Evolutionary conservation across 2,888 invertebrate genomes (phyloP).

Genomic region (Acronicta aceris): DNA sequence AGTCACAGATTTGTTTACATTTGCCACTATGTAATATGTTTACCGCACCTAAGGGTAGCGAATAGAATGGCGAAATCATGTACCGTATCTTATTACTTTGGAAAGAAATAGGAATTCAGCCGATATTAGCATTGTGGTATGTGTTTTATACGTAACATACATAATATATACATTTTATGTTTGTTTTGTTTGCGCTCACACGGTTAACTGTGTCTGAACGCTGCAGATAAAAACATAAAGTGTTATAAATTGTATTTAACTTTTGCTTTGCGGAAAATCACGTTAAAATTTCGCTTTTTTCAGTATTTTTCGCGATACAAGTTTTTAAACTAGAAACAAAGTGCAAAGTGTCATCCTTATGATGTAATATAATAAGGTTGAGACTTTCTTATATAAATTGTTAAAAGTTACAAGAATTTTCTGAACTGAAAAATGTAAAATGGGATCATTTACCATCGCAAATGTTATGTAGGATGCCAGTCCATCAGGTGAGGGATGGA

Average conservation of each 20-base stretch:
- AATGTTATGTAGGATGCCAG: too few relatives aligned
- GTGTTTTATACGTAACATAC: neutral
- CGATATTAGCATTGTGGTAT: constrained; percentile 18
- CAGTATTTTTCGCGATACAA: constrained; percentile 12
- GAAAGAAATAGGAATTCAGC: constrained; percentile 19
- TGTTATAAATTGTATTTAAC: constrained; percentile 25
- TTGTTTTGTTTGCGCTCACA: constrained; percentile 20
- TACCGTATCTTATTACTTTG: constrained; percentile 23
- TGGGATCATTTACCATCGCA: too few relatives aligned
- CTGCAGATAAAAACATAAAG: constrained; percentile 38
- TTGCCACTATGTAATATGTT: constrained; percentile 25
- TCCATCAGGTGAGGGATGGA: too few relatives aligned
- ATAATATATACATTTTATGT: constrained; percentile 14
- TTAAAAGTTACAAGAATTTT: constrained; percentile 7
- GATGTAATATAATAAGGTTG: constrained; percentile 37
- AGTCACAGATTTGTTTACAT: constrained; percentile 16
- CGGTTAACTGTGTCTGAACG: constrained; percentile 18
- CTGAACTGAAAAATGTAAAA: too few relatives aligned
- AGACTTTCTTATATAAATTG: constrained; percentile 5
- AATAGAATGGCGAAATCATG: constrained; percentile 27
- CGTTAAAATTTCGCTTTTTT: constrained; percentile 3
- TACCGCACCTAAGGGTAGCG: constrained; percentile 5
- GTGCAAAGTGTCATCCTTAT: constrained; percentile 23
- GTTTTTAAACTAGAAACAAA: constrained; percentile 21
- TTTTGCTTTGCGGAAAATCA: constrained; percentile 11